Percentiles rank a stretch among this genome's conserved stretches.
phyloP scores from a whole-genome alignment of 2,888 invertebrate species.

The Phanerotoma sp. region DNA sequence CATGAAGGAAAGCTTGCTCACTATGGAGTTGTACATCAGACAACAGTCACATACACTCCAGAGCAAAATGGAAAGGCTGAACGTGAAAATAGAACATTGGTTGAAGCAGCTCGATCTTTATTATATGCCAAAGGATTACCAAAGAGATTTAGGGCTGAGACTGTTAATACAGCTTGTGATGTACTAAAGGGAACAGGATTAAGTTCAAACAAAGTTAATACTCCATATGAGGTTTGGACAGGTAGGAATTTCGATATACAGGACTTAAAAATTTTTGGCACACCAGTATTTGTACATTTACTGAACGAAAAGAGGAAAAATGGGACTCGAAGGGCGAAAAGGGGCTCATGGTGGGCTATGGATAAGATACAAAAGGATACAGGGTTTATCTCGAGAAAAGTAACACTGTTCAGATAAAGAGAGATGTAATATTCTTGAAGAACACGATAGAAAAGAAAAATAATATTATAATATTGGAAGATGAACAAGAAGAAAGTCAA shows the following conservation, averaged over 20 bases:
- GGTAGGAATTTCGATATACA: not conserved
- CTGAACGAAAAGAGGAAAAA: slow-evolving; percentile 14
- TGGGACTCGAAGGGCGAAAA: not conserved
- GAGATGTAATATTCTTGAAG: too few relatives aligned
- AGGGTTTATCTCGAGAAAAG: slow-evolving; percentile 9
- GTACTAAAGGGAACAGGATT: slow-evolving; percentile 11
- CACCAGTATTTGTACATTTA: slow-evolving; percentile 1
- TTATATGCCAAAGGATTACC: slow-evolving; percentile 22
- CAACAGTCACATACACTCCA: slow-evolving; percentile 31
- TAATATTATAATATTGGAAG: too few relatives aligned
- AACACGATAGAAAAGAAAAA: too few relatives aligned
- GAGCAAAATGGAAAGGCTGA: slow-evolving; percentile 34
- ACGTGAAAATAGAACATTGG: slow-evolving; percentile 31
- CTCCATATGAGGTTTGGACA: slow-evolving; percentile 14
- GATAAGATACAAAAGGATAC: slow-evolving; percentile 10
- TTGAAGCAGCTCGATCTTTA: slow-evolving; percentile 33
- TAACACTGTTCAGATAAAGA: not conserved
- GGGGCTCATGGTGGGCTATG: not conserved
- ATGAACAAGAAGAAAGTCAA: too few relatives aligned
- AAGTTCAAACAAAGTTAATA: not conserved
- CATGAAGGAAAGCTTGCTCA: not conserved
- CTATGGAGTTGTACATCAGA: slow-evolving; percentile 27
- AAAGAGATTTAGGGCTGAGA: slow-evolving; percentile 14
- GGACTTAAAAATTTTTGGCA: slow-evolving; percentile 8
- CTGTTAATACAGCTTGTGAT: slow-evolving; percentile 17